Conservation (phyloP, 2,113 vertebrate genomes). For the Ophthalmotilapia sp. region DNA sequence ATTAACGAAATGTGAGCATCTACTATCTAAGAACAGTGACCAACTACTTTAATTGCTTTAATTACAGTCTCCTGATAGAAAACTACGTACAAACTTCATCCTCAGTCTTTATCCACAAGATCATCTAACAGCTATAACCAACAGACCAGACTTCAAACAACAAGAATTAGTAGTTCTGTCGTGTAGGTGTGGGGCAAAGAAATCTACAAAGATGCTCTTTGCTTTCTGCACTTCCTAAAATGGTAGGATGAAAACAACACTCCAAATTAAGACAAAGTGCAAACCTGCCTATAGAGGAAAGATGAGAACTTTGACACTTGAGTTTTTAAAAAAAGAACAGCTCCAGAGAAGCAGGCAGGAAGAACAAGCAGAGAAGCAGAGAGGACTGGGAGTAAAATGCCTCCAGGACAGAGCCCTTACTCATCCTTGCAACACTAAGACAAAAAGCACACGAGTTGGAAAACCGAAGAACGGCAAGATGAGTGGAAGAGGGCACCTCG, state of each 20-base stretch:
- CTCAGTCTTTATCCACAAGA: neutral
- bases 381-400: slow-evolving; percentile 42
- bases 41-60: neutral
- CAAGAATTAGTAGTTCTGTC: slow-evolving; percentile 25
- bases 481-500: slow-evolving; percentile 38
- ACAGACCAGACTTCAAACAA: slow-evolving; percentile 43
- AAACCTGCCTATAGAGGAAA: slow-evolving; percentile 38
- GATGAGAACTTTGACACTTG: slow-evolving; percentile 46
- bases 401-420: slow-evolving; percentile 60
- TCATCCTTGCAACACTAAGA: slow-evolving; percentile 42
- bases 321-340: slow-evolving; percentile 47
- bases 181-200: slow-evolving; percentile 28
- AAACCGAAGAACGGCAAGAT: slow-evolving; percentile 1
- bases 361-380: slow-evolving; percentile 21
- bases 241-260: slow-evolving; percentile 51
- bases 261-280: slow-evolving; percentile 54
- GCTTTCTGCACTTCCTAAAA: slow-evolving; percentile 18
- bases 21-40: neutral
- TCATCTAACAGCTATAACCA: slow-evolving; percentile 9
- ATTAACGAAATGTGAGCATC: slow-evolving; percentile 17
- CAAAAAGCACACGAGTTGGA: slow-evolving; percentile 6
- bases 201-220: slow-evolving; percentile 49
- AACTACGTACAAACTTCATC: neutral
- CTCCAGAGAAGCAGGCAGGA: slow-evolving; percentile 5
- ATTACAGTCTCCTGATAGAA: neutral